Conservation (phyloP, 1,140 invertebrate genomes). For the Orchestia grillus region DNA sequence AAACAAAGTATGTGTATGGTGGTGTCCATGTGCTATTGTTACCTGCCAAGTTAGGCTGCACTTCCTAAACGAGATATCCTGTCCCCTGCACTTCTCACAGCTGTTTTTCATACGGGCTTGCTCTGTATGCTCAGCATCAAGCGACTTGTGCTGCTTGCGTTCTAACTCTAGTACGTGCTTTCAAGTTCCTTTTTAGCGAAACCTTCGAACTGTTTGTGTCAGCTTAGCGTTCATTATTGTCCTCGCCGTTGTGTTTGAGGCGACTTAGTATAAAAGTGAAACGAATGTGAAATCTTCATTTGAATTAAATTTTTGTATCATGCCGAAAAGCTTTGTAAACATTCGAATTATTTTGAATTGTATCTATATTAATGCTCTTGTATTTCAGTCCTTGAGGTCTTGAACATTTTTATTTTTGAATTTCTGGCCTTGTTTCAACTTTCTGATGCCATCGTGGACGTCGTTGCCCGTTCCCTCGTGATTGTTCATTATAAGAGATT, state of each 20-base stretch:
- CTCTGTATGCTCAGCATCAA: neutral
- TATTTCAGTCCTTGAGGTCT: too few relatives aligned
- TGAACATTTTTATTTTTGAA: too few relatives aligned
- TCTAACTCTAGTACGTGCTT: neutral
- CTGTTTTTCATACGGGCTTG: neutral
- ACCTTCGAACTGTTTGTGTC: neutral
- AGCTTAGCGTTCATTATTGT: neutral
- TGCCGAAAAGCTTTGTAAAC: neutral
- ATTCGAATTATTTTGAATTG: too few relatives aligned
- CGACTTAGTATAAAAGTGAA: neutral
- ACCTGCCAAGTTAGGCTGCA: neutral
- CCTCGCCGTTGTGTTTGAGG: too few relatives aligned
- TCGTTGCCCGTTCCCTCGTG: neutral
- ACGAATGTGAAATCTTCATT: neutral
- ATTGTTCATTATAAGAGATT: neutral
- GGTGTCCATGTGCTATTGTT: conserved; percentile 44
- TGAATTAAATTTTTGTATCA: neutral
- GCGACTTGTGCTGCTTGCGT: neutral
- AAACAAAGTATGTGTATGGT: conserved; percentile 5
- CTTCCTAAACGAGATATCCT: conserved; percentile 11
- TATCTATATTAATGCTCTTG: too few relatives aligned
- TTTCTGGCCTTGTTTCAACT: neutral
- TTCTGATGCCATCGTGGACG: neutral
- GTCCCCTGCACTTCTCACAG: neutral
- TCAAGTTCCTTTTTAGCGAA: neutral